These are phyloP conservation scores for Chrysomela aeneicollis DNA, from an alignment of 2,888 invertebrate genomes.

Conservation along the genomic window DNA sequence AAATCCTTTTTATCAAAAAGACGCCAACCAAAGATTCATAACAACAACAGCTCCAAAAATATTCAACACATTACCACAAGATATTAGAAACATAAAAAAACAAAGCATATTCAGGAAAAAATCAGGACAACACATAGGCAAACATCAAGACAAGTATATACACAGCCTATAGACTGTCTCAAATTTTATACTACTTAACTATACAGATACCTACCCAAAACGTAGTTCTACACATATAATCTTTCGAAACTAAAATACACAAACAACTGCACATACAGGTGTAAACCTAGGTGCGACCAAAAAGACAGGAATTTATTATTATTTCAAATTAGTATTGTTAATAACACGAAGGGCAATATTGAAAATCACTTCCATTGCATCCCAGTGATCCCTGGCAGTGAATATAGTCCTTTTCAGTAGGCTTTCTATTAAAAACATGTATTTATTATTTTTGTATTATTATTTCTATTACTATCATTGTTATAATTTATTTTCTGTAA, in stretches of 20 bases:
- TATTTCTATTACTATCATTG: background rate
- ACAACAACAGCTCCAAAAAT: conserved; percentile 3
- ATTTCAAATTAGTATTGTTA: background rate
- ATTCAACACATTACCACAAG: background rate
- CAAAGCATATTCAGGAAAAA: background rate
- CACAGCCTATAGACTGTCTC: background rate
- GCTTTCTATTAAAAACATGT: background rate
- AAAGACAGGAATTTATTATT: background rate
- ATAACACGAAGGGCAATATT: background rate
- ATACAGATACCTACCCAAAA: background rate
- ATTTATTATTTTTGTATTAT: background rate
- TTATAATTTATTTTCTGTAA: background rate
- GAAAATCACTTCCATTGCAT: background rate
- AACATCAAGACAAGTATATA: background rate
- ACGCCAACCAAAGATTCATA: background rate
- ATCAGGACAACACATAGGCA: background rate
- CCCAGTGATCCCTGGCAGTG: background rate
- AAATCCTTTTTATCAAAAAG: background rate
- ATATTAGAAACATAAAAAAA: background rate
- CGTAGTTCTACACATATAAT: background rate
- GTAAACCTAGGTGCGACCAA: background rate
- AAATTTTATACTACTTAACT: too few species aligned
- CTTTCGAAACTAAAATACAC: background rate
- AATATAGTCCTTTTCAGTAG: background rate
- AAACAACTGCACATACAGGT: background rate